phyloP scores from a whole-genome alignment of 2,888 invertebrate species.

The Nephrotoma guestfalica region DNA sequence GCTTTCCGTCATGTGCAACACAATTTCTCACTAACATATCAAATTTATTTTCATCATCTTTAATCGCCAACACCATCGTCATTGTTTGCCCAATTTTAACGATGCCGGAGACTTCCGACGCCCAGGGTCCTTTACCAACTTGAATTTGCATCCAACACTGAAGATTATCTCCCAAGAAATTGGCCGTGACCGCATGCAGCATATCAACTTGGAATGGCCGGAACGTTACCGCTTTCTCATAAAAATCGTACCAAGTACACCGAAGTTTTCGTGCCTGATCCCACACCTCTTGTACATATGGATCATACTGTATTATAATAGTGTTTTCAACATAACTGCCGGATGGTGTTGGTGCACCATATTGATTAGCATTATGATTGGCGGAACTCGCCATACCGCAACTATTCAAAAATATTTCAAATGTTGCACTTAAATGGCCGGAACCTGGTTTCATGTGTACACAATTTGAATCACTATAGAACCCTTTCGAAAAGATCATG shows the following conservation, averaged over 20 bases:
- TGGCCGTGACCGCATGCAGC: constrained; percentile 87
- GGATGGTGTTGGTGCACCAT: constrained; percentile 77
- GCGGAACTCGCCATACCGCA: constrained; percentile 92
- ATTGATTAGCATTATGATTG: constrained; percentile 69
- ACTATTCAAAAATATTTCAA: constrained; percentile 84
- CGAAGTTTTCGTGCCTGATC: constrained; percentile 80
- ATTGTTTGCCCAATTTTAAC: constrained; percentile 93
- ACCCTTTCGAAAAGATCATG: constrained; percentile 91
- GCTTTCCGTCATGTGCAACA: constrained; percentile 87
- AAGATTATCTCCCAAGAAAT: constrained; percentile 87
- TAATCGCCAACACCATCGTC: constrained; percentile 93
- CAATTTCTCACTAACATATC: constrained; percentile 91
- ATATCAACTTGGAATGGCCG: constrained; percentile 92
- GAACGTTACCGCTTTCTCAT: constrained; percentile 89
- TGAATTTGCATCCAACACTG: constrained; percentile 98
- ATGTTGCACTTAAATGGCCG: constrained; percentile 80
- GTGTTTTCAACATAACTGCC: constrained; percentile 92
- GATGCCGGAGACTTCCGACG: constrained; percentile 90
- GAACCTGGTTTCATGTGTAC: constrained; percentile 84
- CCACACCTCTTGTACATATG: constrained; percentile 90
- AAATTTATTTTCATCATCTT: constrained; percentile 91
- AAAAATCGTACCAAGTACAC: constrained; percentile 93
- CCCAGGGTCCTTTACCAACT: constrained; percentile 93
- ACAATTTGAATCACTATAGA: constrained; percentile 82
- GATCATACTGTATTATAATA: constrained; percentile 88